These are phyloP conservation scores for Cyprinodon brontotheroides DNA, from an alignment of 2,113 vertebrate species.

Conservation along the genomic window DNA sequence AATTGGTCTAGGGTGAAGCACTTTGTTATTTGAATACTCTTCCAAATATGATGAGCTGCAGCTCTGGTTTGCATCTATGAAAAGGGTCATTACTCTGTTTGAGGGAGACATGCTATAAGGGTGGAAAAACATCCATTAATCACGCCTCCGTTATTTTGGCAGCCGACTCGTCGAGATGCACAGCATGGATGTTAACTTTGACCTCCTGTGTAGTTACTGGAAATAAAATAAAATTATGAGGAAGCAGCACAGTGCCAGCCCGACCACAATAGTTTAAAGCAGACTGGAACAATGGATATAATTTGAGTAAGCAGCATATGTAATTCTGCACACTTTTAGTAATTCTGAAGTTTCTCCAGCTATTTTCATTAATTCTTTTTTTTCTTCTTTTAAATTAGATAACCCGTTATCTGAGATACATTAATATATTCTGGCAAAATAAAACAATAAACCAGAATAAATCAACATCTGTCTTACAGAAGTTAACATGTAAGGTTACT, in stretches of 20 bases:
- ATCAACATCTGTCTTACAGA: background rate
- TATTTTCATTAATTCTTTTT: background rate
- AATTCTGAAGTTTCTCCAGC: background rate
- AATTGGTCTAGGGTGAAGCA: constrained; percentile 25
- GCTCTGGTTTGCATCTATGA: constrained; percentile 33
- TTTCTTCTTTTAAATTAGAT: background rate
- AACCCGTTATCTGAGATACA: background rate
- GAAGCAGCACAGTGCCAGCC: constrained; percentile 16
- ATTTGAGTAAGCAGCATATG: constrained; percentile 39
- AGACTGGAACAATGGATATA: constrained; percentile 12
- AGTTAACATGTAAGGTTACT: background rate
- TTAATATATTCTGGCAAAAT: background rate
- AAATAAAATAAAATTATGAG: constrained; percentile 46
- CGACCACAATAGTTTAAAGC: constrained; percentile 33
- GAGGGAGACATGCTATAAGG: constrained; percentile 54
- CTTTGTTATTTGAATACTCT: constrained; percentile 39
- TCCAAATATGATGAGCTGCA: constrained; percentile 44
- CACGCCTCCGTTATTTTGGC: constrained; percentile 65
- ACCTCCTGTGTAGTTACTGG: constrained; percentile 43
- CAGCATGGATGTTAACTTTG: constrained; percentile 59
- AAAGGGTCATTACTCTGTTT: constrained; percentile 57
- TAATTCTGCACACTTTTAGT: background rate
- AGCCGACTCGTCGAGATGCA: constrained; percentile 51
- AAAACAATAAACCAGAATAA: background rate
- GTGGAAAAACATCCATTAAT: constrained; percentile 67